Conservation (phyloP, 2,113 vertebrate species). For the Pyrgilauda ruficollis region DNA sequence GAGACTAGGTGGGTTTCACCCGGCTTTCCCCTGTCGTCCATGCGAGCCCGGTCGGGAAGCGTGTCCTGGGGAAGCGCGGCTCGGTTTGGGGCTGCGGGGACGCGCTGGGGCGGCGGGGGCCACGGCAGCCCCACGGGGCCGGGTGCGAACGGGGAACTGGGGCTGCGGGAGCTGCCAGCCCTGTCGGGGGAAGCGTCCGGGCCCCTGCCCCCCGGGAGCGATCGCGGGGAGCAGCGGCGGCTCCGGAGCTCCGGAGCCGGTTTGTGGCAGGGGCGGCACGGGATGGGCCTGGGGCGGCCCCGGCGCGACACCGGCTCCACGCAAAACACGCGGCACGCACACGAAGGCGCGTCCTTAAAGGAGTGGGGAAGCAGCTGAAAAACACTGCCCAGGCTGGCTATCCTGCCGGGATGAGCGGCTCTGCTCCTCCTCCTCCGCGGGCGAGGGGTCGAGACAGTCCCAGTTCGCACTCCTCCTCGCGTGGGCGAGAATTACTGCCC, state of each 20-base stretch:
- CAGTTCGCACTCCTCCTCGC: too few relatives aligned
- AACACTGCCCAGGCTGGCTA: not conserved
- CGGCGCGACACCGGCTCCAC: not conserved
- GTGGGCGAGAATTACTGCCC: not conserved
- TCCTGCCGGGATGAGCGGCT: not conserved
- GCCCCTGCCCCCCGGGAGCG: too few relatives aligned
- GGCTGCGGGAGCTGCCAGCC: not conserved
- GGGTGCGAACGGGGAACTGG: not conserved
- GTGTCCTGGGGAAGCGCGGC: not conserved
- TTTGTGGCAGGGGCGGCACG: not conserved
- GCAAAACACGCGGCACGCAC: not conserved
- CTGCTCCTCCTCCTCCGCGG: not conserved
- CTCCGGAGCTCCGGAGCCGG: not conserved
- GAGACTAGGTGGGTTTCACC: slow-evolving; percentile 1
- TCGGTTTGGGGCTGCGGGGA: not conserved
- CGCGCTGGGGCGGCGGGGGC: not conserved
- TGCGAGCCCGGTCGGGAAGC: not conserved
- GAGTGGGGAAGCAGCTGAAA: too few relatives aligned
- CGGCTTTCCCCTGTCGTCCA: not conserved
- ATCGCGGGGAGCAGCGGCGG: not conserved
- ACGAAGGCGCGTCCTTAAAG: not conserved
- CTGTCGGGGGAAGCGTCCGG: not conserved
- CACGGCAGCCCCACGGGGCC: not conserved
- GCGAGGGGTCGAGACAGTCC: not conserved
- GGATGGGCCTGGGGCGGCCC: not conserved